Evolutionary conservation across 2,113 vertebrate genomes (phyloP), one percentile per base, ranked within the genome.

Genomic region (Chrysochloris asiatica): DNA sequence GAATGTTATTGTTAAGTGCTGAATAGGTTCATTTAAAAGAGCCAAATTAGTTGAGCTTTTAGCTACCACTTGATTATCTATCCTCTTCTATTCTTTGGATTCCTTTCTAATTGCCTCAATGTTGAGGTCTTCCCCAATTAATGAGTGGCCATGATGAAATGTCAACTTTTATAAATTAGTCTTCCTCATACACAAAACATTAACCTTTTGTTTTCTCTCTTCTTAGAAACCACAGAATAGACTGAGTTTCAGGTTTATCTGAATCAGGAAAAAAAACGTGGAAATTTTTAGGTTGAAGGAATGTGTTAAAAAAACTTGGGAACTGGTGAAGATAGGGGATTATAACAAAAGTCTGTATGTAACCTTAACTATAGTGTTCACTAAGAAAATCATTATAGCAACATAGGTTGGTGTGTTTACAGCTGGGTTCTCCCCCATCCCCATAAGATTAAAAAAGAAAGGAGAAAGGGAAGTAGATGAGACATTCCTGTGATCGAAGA

Each of bases 381-480:
- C 89, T 81, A 94, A 93, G 93, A 93, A 95, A 96, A 95, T 88
- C 95, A 95, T 92, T 94, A 94, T n/a, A 93, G 84, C 84, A 95
- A 86, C 89, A 90, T 48, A 85, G 84, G 86, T 89, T 82, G 69
- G 86, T 86, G 73, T 95, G 94, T 96, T 94, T 95, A 93, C 87
- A 93, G 94, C 48, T 93, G 67, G 17, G 7, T 8, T 22, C 4
- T 10, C 30, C 30, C 12, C 21, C 67, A 19, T 17, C 36, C 67
- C 36, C n/a, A 17, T 38, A 38, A 95, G 96, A 95, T 96, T 96
- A 95, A 78, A 92, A 96, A 86, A 94, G 93, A 93, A 95, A 93
- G 95, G 82, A 96, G 90, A 92, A 96, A 93, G 80, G 95, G 93
- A 95, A 96, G 94, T 94, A 36, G 86, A 94, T 92, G 95, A 96